Conservation (phyloP, 2,888 invertebrate genomes). For the Aromia moschata region DNA sequence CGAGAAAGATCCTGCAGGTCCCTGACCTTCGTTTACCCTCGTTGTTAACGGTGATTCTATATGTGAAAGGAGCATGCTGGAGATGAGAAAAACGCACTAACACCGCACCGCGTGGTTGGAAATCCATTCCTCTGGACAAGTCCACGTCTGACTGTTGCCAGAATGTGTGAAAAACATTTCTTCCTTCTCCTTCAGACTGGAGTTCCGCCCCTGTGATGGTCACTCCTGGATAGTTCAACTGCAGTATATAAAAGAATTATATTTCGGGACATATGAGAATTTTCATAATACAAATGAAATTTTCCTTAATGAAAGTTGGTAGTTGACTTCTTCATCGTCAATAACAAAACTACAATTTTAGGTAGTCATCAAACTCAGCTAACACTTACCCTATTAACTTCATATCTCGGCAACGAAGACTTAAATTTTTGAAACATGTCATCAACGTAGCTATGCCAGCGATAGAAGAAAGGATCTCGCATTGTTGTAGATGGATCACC, state of each 20-base stretch:
- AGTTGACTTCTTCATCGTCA: too few species aligned
- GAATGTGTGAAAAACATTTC: slow-evolving; percentile 73
- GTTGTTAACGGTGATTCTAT: slow-evolving; percentile 63
- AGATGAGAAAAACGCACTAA: slow-evolving; percentile 74
- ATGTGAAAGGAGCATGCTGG: slow-evolving; percentile 77
- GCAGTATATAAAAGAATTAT: too few species aligned
- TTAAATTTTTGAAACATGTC: slow-evolving; percentile 82
- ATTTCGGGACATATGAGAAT: too few species aligned
- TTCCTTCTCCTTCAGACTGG: slow-evolving; percentile 55
- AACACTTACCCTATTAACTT: slow-evolving; percentile 65
- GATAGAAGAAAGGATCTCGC: slow-evolving; percentile 88
- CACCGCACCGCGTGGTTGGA: slow-evolving; percentile 79
- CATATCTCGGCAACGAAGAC: slow-evolving; percentile 74
- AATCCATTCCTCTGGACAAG: slow-evolving; percentile 82
- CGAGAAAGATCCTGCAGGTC: slow-evolving; percentile 76
- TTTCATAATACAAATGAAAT: too few species aligned
- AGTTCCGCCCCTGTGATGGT: slow-evolving; percentile 47
- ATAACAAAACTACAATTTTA: too few species aligned
- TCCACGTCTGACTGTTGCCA: slow-evolving; percentile 86
- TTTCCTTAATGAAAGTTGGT: too few species aligned
- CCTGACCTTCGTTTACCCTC: slow-evolving; percentile 64
- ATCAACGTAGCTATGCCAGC: slow-evolving; percentile 84
- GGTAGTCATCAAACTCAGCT: neutral
- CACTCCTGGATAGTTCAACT: slow-evolving; percentile 74
- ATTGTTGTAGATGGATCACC: slow-evolving; percentile 86